Base-by-base conservation (phyloP, 2,888 invertebrate species). In the Pandemis corylana region DNA sequence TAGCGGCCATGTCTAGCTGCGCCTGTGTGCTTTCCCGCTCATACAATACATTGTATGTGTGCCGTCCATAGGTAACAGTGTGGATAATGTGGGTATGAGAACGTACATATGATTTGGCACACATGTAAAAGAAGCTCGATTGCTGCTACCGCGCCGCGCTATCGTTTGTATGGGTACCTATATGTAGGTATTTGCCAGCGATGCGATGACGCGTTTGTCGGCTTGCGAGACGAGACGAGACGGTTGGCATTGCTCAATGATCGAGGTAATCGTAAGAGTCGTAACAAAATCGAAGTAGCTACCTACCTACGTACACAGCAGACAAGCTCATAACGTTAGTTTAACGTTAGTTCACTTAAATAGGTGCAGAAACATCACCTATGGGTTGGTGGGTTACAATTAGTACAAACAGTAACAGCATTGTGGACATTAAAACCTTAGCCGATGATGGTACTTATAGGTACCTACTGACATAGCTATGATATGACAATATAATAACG, bases 231-330 rank as follows among this genome's bases (percentile, higher is more conserved):
- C 92, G 76, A 77, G 76, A 76, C 77, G 93, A 92, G 93, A 92
- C 92, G 88, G 91, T 94, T 93, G 92, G 92, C 91, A 93, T 93
- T 93, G 93, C 92, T 94, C 93, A 94, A 93, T 93, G 93, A 93
- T 93, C 90, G 91, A 92, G 92, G 90, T 92, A 91, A 89, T 89
- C 89, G 86, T 88, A 89, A 74, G 84, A 82, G 85, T 87, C 82
- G 85, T 89, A 74, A 74, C 74, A 68, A 74, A 74, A 74, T 74
- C 64, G 74, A 74, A 65, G 74, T 70, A 70, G 61, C 61, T 66
- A 74, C 61, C 61, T 28, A 73, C 69, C 65, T 53, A 65, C 49
- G 53, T 56, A 61, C 66, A 69, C 49, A 7, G 7, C 63, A 10
- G n/a, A 42, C 63, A n/a, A 56, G 59, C 28, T 28, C 59, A 59